phyloP scores from a whole-genome alignment of 2,113 vertebrate species.

The Rhipidura dahli region DNA sequence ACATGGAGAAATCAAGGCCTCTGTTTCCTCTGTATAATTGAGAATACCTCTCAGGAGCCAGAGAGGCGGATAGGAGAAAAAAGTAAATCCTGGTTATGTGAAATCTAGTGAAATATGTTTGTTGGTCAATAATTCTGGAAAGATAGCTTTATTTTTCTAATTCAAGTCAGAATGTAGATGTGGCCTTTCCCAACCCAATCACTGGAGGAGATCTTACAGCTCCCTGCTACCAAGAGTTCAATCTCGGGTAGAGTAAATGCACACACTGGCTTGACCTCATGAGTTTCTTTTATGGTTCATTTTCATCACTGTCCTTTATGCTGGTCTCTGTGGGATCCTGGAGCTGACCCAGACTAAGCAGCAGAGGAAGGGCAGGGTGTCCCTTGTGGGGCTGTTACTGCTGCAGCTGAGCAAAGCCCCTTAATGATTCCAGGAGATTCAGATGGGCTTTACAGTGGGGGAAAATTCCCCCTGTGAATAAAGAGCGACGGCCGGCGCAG shows the following conservation, averaged over 20 bases:
- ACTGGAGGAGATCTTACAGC: not conserved
- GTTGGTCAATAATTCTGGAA: not conserved
- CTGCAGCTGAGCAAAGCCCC: not conserved
- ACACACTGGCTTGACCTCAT: not conserved
- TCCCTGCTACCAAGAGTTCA: not conserved
- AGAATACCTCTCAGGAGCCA: not conserved
- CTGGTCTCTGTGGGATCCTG: not conserved
- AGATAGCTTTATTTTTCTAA: not conserved
- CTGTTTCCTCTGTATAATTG: not conserved
- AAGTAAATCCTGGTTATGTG: not conserved
- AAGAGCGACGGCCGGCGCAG: not conserved
- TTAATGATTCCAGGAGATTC: constrained; percentile 8
- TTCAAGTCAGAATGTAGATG: not conserved
- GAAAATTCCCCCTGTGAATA: not conserved
- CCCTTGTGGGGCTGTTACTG: constrained; percentile 44
- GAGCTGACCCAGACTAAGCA: not conserved
- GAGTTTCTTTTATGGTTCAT: constrained; percentile 50
- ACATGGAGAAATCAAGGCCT: not conserved
- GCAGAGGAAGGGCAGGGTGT: constrained; percentile 26
- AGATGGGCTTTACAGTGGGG: not conserved
- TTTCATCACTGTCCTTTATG: constrained; percentile 56
- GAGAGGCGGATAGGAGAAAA: not conserved
- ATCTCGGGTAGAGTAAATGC: not conserved
- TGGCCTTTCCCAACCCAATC: not conserved
- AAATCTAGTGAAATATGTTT: not conserved